These are phyloP conservation scores for Eupelmus urozonus DNA, from an alignment of 2,888 invertebrate species.

Conservation along the genomic window DNA sequence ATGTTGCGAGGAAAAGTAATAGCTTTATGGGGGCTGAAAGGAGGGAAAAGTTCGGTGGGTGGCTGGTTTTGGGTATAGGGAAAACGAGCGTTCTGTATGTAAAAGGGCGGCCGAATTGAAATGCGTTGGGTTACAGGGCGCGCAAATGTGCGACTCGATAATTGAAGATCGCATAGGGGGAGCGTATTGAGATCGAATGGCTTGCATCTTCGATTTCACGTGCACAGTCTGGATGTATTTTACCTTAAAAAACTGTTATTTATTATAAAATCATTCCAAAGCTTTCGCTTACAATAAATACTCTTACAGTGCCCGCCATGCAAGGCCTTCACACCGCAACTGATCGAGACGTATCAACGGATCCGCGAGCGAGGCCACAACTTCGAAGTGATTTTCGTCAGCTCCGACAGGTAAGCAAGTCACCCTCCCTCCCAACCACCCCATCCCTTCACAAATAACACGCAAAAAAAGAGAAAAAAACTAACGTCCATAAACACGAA, in stretches of 20 bases:
- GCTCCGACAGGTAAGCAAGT: constrained; percentile 87
- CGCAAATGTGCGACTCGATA: neutral
- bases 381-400: constrained; percentile 91
- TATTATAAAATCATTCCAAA: too few species aligned
- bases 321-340: constrained; percentile 88
- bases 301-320: constrained; percentile 89
- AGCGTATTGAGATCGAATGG: neutral
- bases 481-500: neutral
- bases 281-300: neutral
- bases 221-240: too few species aligned
- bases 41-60: too few species aligned
- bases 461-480: neutral
- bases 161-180: neutral
- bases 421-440: neutral
- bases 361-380: constrained; percentile 84
- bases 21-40: too few species aligned
- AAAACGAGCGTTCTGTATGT: too few species aligned
- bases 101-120: neutral
- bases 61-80: too few species aligned
- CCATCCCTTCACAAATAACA: neutral
- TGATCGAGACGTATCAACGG: constrained; percentile 85
- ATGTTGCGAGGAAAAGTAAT: too few species aligned
- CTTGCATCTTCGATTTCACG: neutral
- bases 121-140: constrained; percentile 18
- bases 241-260: too few species aligned